A percentile compares a stretch with the other conserved stretches of the same genome.
These are phyloP conservation scores for Agapostemon virescens DNA, from an alignment of 2,888 invertebrate genomes.

Conservation along the genomic window DNA sequence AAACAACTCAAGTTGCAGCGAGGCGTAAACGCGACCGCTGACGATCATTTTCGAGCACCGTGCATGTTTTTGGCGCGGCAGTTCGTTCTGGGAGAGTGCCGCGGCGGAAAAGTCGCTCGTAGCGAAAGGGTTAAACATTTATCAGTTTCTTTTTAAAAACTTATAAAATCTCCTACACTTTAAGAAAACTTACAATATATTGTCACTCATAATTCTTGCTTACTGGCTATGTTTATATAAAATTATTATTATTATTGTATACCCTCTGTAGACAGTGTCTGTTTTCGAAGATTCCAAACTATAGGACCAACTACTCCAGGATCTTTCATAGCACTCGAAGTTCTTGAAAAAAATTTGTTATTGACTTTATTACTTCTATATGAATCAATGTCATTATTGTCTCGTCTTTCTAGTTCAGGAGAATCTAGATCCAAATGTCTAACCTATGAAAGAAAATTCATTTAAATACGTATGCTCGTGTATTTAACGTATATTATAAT, in stretches of 20 bases:
- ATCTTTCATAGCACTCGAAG: slow-evolving; percentile 87
- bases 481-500: background rate
- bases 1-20: no score
- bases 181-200: background rate
- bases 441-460: slow-evolving; percentile 61
- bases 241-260: background rate
- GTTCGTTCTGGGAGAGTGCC: no score
- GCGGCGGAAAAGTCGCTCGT: no score
- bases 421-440: slow-evolving; percentile 76
- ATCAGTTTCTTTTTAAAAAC: background rate
- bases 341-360: slow-evolving; percentile 82
- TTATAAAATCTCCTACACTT: background rate
- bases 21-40: no score
- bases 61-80: no score
- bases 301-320: slow-evolving; percentile 92
- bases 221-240: background rate
- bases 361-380: slow-evolving; percentile 65
- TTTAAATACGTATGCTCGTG: background rate
- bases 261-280: slow-evolving; percentile 80
- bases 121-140: no score
- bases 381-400: slow-evolving; percentile 52
- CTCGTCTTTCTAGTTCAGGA: slow-evolving; percentile 69
- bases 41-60: no score
- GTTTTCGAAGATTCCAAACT: slow-evolving; percentile 91
- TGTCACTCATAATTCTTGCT: background rate